Conservation (phyloP, 2,113 vertebrate species). For the Brachypodius melanocephalos region DNA sequence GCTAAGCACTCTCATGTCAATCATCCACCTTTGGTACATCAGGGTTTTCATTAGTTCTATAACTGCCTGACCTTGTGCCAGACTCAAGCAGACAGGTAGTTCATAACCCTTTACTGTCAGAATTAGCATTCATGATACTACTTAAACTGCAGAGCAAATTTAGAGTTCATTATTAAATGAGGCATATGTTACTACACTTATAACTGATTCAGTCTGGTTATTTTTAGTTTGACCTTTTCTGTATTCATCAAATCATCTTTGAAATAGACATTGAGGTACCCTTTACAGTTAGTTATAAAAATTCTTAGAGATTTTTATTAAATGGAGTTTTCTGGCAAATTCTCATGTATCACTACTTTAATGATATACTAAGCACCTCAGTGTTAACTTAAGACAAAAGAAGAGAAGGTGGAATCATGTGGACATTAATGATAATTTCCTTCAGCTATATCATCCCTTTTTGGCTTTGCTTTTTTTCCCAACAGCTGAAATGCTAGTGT, state of each 20-base stretch:
- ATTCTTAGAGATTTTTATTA: conserved; percentile 57
- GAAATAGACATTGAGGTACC: conserved; percentile 77
- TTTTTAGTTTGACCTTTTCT: conserved; percentile 83
- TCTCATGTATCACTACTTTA: conserved; percentile 23
- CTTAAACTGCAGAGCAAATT: conserved; percentile 72
- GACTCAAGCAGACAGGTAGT: conserved; percentile 65
- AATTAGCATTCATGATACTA: conserved; percentile 76
- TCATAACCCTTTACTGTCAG: conserved; percentile 74
- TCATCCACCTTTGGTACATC: conserved; percentile 66
- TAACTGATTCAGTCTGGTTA: conserved; percentile 74
- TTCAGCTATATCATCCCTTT: background rate
- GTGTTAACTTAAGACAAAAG: conserved; percentile 51
- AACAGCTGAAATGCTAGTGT: background rate
- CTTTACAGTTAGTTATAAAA: conserved; percentile 72
- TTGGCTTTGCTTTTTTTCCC: background rate
- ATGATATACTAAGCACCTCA: conserved; percentile 21
- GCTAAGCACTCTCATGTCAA: conserved; percentile 35
- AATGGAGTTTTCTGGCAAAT: conserved; percentile 42
- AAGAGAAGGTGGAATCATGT: background rate
- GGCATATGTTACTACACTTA: conserved; percentile 78
- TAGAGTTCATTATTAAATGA: conserved; percentile 78
- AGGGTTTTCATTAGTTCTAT: conserved; percentile 65
- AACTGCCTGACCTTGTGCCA: conserved; percentile 71
- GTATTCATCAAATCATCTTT: conserved; percentile 77
- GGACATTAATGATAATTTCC: conserved; percentile 21